A percentile compares a stretch with the other conserved stretches of the same genome.
These are phyloP conservation scores for Acanthosoma haemorrhoidale DNA, from an alignment of 2,888 invertebrate genomes.

Conservation along the genomic window DNA sequence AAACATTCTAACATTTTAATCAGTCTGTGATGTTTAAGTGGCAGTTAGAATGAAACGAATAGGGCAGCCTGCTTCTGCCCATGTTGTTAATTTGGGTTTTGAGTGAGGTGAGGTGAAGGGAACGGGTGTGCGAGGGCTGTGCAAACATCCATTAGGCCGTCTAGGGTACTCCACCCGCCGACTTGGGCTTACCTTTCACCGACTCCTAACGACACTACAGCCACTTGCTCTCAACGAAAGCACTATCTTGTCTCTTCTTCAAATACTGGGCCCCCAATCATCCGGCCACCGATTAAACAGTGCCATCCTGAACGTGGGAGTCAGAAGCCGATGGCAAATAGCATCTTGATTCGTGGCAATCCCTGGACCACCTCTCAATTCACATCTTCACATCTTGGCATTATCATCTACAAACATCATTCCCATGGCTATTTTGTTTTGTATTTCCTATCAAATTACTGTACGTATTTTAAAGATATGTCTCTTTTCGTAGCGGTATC, in stretches of 20 bases:
- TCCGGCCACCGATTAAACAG: background rate
- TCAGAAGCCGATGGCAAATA: background rate
- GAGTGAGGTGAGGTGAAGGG: background rate
- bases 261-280: background rate
- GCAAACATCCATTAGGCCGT: constrained; percentile 16
- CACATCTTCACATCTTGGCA: too few species aligned
- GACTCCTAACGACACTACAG: background rate
- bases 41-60: too few species aligned
- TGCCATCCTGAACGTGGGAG: background rate
- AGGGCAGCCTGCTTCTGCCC: background rate
- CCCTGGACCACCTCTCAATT: background rate
- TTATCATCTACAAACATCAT: too few species aligned
- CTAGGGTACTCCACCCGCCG: background rate
- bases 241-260: background rate
- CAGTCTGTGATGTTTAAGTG: background rate
- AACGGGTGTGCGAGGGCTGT: background rate
- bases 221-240: background rate
- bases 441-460: too few species aligned
- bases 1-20: too few species aligned
- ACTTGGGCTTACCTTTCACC: background rate
- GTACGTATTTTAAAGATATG: too few species aligned
- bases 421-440: too few species aligned
- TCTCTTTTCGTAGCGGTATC: too few species aligned
- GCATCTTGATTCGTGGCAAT: background rate
- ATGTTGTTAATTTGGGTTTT: constrained; percentile 23